Evolutionary conservation across 2,797 vertebrate genomes (phyloP), one percentile per base, ranked within the genome.

Genomic region (Acipenser oxyrinchus): DNA sequence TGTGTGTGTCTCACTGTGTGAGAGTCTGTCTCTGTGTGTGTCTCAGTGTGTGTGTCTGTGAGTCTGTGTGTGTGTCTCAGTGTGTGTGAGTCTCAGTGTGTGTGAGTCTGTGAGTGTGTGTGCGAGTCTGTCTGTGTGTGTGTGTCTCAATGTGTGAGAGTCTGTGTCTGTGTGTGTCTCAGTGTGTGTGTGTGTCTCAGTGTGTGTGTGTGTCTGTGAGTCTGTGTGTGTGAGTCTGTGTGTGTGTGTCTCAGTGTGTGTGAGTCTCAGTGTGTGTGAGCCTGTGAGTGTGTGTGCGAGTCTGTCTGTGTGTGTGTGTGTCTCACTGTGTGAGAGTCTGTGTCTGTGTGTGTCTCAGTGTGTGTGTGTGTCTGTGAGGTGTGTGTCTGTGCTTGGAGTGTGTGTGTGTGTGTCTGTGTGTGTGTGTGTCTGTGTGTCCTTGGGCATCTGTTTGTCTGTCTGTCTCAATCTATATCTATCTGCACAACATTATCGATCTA

Each of bases 401-500:
- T 59, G 57, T 59, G 18, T n/a, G 62, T 57, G 71, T 63, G 71
- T 68, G 74, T 74, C 6, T 75, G 76, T 81, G 81, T 83, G 77
- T 77, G 77, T 68, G 64, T 13, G 13, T 10, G 11, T 49, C 64
- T 49, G 51, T 67, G 71, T 61, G 55, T 15, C 15, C 60, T 6
- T 13, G 49, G 48, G n/a, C 15, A 49, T 69, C 71, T 78, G 79
- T 68, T 69, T 74, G 15, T 77, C 84, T 86, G 83, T 81, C 15
- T 18, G 15, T 18, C 15, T 18, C 15, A 1, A 18, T 18, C 15
- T 18, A 18, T 18, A 18, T 18, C 15, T 74, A 64, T 37, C 23
- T 37, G 4, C 23, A 37, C 71, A 72, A 71, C 66, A 69, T 9
- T 52, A 50, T 7, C 9, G 59, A 51, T 51, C 48, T 13, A 60